Base-by-base conservation (phyloP, 2,888 invertebrate species). In the Pelosia muscerda region DNA sequence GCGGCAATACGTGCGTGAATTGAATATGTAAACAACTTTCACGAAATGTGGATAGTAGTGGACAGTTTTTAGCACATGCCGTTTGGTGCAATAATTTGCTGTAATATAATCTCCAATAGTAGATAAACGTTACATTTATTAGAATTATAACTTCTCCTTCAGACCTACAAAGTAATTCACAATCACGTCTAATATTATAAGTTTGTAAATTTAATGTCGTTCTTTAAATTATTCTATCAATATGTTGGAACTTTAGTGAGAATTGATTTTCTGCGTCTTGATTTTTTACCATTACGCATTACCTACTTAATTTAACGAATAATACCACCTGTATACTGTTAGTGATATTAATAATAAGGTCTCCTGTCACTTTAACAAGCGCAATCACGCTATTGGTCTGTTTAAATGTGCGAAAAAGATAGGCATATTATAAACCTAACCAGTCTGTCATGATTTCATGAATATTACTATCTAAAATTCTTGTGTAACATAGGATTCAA, bases 11-110 rank as follows among this genome's bases (percentile, higher is more conserved):
- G 86, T 84, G 84, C 79, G 86, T 84, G 85, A 81, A 76, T 73
- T 72, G 81, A 84, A 80, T 87, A 78, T 69, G 78, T 85, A 86
- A 90, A 88, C 85, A 88, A 90, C 89, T 90, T 91, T 90, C 88
- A 82, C 83, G 77, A 83, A 63, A 78, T 73, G 68, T 69, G 63
- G 78, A 78, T 76, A 66, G 76, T 81, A 73, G 70, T 69, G 61
- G 79, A 78, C 77, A 66, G 77, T 81, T 78, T 71, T 54, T 63
- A 53, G 34, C 62, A 69, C 64, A 65, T 63, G 57, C 15, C 62
- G 63, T 59, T 68, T 77, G 72, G 74, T 72, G 75, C 71, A 82
- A 78, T 81, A 19, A 15, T 72, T 72, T 66, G 55, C 13, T 62
- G 66, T 57, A n/a, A n/a, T n/a, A n/a, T n/a, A n/a, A n/a, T 64